Evolutionary conservation across 2,797 vertebrate genomes (phyloP), one percentile per base, ranked within the genome.

Genomic region (Rhinogobio ventralis): DNA sequence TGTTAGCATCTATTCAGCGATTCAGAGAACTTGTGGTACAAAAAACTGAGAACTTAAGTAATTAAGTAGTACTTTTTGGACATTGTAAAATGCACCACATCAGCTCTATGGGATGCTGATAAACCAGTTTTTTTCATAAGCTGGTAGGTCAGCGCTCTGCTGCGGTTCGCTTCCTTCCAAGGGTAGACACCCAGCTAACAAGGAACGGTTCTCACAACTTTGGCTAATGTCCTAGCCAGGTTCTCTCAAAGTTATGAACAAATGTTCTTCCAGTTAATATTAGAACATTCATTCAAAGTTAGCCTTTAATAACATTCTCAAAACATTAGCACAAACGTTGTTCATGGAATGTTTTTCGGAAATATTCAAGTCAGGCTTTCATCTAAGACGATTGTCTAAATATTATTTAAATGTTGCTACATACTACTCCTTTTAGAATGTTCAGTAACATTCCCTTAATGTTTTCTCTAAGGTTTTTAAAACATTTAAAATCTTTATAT

Each of bases 41-140:
- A 46, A 49, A 72, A 66, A 71, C 33, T 2, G 51, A 81, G 79
- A 81, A 57, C 30, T 45, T 68, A 46, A 84, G 66, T 33, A 49
- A 60, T 33, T 69, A 33, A 5, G 25, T 33, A 17, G 7, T 46
- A 71, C 7, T 20, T 85, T 78, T 69, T 71, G 51, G 42, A 46
- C 4, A n/a, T 15, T 45, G 25, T 45, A 62, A 67, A 84, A 84
- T 69, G 14, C 51, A 39, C 3, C 3, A 0, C 39, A 79, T 62
- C 69, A 73, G 51, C 68, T 72, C 10, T 33, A 49, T 30, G 7
- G 39, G 68, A 72, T 79, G 76, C 57, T 19, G 67, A 79, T 72
- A 39, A 73, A 85, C 83, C 76, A 19, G 83, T 85, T 85, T 60
- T 71, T 62, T 17, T 17, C 20, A 51, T 72, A 79, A 79, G 67